Conservation (phyloP, 2,888 invertebrate genomes). For the Pseudococcus jackbeardsleyi region DNA sequence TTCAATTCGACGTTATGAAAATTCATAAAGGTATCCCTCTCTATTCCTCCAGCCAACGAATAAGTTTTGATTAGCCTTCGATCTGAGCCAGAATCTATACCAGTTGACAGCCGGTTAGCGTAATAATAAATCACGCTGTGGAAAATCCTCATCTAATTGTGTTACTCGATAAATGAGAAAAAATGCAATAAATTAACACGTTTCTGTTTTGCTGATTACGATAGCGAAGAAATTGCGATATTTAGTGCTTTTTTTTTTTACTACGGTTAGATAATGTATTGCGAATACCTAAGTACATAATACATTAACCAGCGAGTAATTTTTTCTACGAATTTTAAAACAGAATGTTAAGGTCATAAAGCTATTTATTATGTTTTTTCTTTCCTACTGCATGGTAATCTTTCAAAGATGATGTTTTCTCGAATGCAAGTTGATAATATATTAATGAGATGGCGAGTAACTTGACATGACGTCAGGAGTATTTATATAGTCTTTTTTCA, state of each 20-base stretch:
- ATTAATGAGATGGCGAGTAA: neutral
- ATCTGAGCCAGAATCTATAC: neutral
- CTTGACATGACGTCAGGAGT: neutral
- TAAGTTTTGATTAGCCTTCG: constrained; percentile 14
- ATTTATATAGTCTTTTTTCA: neutral
- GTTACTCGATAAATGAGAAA: neutral
- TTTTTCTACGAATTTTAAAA: neutral
- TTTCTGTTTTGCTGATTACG: neutral
- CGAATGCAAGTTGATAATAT: neutral
- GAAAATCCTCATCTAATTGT: neutral
- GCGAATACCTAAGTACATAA: neutral
- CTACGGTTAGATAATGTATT: neutral
- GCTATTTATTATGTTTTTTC: neutral
- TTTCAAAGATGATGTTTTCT: neutral
- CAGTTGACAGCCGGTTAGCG: neutral
- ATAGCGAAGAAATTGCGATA: constrained; percentile 17
- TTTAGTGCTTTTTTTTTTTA: neutral
- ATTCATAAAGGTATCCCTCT: constrained; percentile 2
- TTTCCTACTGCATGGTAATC: constrained; percentile 11
- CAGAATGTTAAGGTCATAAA: constrained; percentile 10
- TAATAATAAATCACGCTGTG: neutral
- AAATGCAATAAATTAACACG: constrained; percentile 8
- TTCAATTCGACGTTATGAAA: constrained; percentile 24
- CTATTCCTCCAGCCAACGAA: neutral
- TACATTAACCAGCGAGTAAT: neutral